These are phyloP conservation scores for Drosophila anomelani DNA, from an alignment of 2,888 invertebrate species.

Conservation along the genomic window DNA sequence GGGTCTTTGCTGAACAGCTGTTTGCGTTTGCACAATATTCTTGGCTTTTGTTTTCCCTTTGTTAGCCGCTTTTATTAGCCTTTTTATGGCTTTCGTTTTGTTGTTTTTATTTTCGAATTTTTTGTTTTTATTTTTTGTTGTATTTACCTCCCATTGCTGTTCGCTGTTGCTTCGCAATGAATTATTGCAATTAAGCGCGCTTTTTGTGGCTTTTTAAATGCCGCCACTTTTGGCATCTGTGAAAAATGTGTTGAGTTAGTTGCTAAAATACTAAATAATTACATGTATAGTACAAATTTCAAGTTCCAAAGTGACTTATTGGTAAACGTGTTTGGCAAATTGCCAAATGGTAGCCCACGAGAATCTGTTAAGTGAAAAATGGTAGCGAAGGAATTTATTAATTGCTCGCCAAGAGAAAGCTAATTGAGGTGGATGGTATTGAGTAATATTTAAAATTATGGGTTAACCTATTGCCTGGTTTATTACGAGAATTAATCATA, in stretches of 20 bases:
- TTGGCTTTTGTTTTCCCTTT: constrained; percentile 50
- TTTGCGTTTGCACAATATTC: constrained; percentile 68
- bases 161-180: constrained; percentile 59
- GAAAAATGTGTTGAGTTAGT: constrained; percentile 59
- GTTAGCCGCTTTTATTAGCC: constrained; percentile 62
- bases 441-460: constrained; percentile 8
- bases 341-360: constrained; percentile 18
- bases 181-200: constrained; percentile 78
- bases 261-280: constrained; percentile 69
- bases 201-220: constrained; percentile 71
- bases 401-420: constrained; percentile 16
- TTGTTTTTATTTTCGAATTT: constrained; percentile 27
- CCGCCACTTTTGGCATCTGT: constrained; percentile 59
- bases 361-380: constrained; percentile 20
- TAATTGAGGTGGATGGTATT: constrained; percentile 6
- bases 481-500: not conserved
- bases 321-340: constrained; percentile 26
- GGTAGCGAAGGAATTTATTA: constrained; percentile 7
- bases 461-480: not conserved
- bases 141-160: constrained; percentile 36
- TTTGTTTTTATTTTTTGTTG: constrained; percentile 31
- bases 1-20: constrained; percentile 60
- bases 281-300: constrained; percentile 41
- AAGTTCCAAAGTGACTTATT: constrained; percentile 43
- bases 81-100: constrained; percentile 67